Percentiles rank a stretch among this genome's conserved stretches.
Evolutionary conservation across 2,888 invertebrate species (phyloP).

Genomic region (Leptinotarsa peninsularis): DNA sequence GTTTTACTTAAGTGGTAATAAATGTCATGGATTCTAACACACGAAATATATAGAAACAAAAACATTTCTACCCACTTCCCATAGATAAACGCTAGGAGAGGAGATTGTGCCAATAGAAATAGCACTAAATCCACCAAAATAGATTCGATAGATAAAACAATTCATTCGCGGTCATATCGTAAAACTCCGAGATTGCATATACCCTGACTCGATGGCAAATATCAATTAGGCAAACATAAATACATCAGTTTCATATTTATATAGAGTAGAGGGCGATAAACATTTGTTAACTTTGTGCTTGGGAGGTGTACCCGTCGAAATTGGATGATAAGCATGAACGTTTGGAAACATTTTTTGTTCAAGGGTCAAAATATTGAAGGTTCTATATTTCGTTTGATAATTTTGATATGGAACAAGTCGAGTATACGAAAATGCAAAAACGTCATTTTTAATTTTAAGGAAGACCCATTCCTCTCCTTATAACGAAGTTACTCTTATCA

Average conservation of each 20-base stretch:
- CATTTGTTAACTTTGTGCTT: too few relatives aligned
- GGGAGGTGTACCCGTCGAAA: too few relatives aligned
- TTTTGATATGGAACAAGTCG: too few relatives aligned
- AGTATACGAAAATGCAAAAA: too few relatives aligned
- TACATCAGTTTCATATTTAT: background rate
- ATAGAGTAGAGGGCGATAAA: background rate
- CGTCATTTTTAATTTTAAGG: too few relatives aligned
- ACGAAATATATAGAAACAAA: conserved; percentile 6
- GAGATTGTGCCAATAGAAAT: conserved; percentile 2
- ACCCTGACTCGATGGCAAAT: background rate
- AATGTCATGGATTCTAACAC: background rate
- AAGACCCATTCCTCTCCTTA: too few relatives aligned
- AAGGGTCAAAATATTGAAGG: too few relatives aligned
- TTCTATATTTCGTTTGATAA: too few relatives aligned
- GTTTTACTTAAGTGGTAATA: conserved; percentile 15
- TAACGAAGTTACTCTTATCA: too few relatives aligned
- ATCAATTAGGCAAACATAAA: background rate
- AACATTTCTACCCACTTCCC: background rate
- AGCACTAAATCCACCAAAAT: conserved; percentile 6
- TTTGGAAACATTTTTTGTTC: too few relatives aligned
- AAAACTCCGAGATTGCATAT: conserved; percentile 7
- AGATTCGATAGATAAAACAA: conserved; percentile 18
- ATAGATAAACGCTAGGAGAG: background rate
- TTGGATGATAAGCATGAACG: too few relatives aligned
- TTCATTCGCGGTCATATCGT: conserved; percentile 15